Evolutionary conservation across 2,797 vertebrate species (phyloP), one percentile per base, ranked within the genome.

Genomic region (Dallia pectoralis): DNA sequence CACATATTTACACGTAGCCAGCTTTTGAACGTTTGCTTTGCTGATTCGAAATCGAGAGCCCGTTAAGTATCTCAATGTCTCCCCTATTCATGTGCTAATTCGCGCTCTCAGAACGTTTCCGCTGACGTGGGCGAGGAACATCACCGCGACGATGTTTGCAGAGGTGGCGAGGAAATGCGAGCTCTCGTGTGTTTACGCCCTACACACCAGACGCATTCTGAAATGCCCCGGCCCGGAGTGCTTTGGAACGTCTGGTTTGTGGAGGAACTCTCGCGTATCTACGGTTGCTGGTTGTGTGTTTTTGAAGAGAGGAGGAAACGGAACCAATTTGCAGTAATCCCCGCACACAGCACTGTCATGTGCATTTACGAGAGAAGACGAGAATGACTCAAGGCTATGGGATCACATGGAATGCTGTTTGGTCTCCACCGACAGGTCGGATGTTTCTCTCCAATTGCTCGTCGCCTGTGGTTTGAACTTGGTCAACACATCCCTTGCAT

Each of bases 361-460:
- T 74, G 61, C 76, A 75, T 81, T 78, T 77, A 69, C 65, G 66
- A 79, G 36, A 68, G 29, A 72, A 71, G 71, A 67, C 71, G 67
- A 16, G 49, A 79, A 74, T 71, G 66, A 76, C 76, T 78, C 29
- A 18, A 53, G 77, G 75, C 75, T 78, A 12, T 68, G 80, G 73
- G 70, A 72, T 74, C 69, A 64, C 48, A 36, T 79, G 59, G 36
- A 25, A 30, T 64, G 27, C 49, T 63, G 59, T 71, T 40, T 27
- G 56, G 61, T 70, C 62, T 72, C 56, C 49, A 68, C 25, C 69
- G 73, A 47, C 67, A 49, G 61, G 69, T 72, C 62, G 29, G 59
- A 16, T 27, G 22, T 40, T 15, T 36, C 67, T 18, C 44, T 27
- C 29, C 18, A 32, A 33, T 51, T 32, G 1, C 30, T 36, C 18